Evolutionary conservation across 2,113 vertebrate genomes (phyloP), one percentile per base, ranked within the genome.

Genomic region (Neolamprologus sp.): DNA sequence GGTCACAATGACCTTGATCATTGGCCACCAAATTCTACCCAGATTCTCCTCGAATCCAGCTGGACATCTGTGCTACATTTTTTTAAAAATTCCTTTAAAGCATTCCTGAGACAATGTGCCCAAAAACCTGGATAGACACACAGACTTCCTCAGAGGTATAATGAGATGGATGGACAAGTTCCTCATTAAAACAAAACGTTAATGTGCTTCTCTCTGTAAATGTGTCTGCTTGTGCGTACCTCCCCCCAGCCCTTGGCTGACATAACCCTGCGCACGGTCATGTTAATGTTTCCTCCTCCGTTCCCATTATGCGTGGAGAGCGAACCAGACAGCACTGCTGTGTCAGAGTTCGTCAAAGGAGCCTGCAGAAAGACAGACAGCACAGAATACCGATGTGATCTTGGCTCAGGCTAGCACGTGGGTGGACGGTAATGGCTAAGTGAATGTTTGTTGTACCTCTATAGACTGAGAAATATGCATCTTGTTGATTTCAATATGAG

Each of bases 401-500:
- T 13, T 51, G 73, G n/a, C 17, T 4, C 30, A 51, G n/a, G 13
- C 28, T 49, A 17, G 49, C 16, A 58, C 9, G 37, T 28, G 37
- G 51, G 21, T 97, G 90, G 97, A 97, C 90, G 97, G 96, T 7
- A 97, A 98, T 53, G 8, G 84, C 97, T 97, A 95, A 97, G 96
- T 17, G 53, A 45, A 33, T 23, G 23, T 47, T 65, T 42, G 33
- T 65, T 89, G 45, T 90, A 99, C 98, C 97, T 99, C 98, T 4
- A 99, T 99, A 81, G 98, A 99, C 95, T 99, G 98, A 7, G 98
- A 99, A 89, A 99, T 99, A 96, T 99, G 98, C 98, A 99, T 99
- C 91, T 97, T 98, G 96, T 98, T 99, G 73, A 99, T 99, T 95
- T 99, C 98, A 23, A 99, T 97, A 88, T 98, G 98, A 6, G 98